These are phyloP conservation scores for Chrysomela aeneicollis DNA, from an alignment of 2,888 invertebrate genomes.

Conservation along the genomic window DNA sequence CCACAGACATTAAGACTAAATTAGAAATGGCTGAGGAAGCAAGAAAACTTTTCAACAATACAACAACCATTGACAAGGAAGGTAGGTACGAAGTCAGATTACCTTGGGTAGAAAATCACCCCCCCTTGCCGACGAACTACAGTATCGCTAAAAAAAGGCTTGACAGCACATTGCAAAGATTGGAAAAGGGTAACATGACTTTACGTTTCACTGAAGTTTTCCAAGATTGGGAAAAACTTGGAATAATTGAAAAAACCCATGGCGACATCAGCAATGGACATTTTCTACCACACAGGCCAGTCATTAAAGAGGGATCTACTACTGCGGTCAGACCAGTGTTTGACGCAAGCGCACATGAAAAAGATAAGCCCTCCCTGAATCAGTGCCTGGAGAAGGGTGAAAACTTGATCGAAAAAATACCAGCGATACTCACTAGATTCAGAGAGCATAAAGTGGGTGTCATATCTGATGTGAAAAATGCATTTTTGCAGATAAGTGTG, in stretches of 20 bases:
- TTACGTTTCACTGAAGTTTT: conserved; percentile 1
- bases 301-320: conserved; percentile 21
- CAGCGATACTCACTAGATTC: conserved; percentile 33
- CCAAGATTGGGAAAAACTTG: conserved; percentile 10
- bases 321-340: conserved; percentile 21
- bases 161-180: background rate
- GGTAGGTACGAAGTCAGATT: conserved; percentile 44
- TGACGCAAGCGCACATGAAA: conserved; percentile 22
- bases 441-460: conserved; percentile 32
- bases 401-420: conserved; percentile 35
- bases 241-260: conserved; percentile 14
- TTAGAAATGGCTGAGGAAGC: conserved; percentile 10
- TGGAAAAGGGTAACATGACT: background rate
- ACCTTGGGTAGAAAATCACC: conserved; percentile 45
- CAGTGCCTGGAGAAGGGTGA: conserved; percentile 32
- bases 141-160: conserved; percentile 1
- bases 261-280: too few species aligned
- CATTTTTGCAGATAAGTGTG: conserved; percentile 34
- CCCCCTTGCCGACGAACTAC: conserved; percentile 31
- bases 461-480: conserved; percentile 36
- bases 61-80: conserved; percentile 34
- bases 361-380: conserved; percentile 37
- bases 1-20: background rate
- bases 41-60: conserved; percentile 33
- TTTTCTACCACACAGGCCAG: conserved; percentile 11